Base-by-base conservation (phyloP, 2,113 vertebrate species). In the Deroptyus accipitrinus region DNA sequence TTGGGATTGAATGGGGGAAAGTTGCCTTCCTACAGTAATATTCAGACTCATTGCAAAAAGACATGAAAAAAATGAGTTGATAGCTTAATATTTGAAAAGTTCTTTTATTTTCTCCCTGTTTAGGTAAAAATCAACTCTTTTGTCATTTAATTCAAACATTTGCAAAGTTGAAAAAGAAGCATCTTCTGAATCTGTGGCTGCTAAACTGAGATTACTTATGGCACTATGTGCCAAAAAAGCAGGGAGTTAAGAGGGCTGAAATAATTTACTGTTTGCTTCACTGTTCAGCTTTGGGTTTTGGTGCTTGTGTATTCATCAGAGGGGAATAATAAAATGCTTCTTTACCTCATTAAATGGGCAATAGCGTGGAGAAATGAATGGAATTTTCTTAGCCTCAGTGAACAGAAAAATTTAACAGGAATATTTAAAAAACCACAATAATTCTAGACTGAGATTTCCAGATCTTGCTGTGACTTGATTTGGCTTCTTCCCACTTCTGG, bases 341-440 rank as follows among this genome's bases (percentile, higher is more conserved):
- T 93, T 42, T 91, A 51, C 66, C 81, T 94, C 94, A 78, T 94
- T 96, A 94, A 92, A 76, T 89, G 46, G 69, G 86, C 80, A 92
- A 41, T 54, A 83, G 54, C 74, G 54, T 1, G 15, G 77, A 94
- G 88, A 91, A 93, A 82, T 79, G 5, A 88, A 63, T 82, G 74
- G 83, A 81, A 91, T 93, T 95, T 94, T 90, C 82, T 88, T 74
- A 83, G 70, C 74, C 49, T 89, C 66, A 28, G 37, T 76, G 74
- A 96, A 49, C 62, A 86, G 57, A 67, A 88, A 57, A 70, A 75
- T 35, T 81, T 86, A 7, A 83, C 80, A 80, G 35, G 22, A 85
- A 39, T 88, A 77, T 86, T 72, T 66, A 24, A 39, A 75, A 61
- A 63, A 28, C 12, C 25, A 19, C 16, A 67, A 11, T n/a, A 41